Evolutionary conservation across 2,888 invertebrate species (phyloP), one percentile per base, ranked within the genome.

Genomic region (Nematopogon swammerdamellus): DNA sequence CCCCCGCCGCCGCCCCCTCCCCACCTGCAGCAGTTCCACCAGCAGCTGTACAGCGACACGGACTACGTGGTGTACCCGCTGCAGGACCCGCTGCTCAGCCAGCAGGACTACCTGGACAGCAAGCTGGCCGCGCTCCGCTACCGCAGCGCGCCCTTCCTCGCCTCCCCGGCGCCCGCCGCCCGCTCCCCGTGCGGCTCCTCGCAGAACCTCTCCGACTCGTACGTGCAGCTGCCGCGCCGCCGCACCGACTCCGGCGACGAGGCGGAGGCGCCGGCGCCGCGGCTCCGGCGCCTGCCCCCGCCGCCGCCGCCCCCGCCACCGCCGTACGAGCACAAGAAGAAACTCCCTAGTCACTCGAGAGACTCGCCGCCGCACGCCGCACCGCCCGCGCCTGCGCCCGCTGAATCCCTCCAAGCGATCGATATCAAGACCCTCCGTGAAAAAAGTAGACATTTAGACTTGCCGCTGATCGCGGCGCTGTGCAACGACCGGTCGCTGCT

Each of bases 31-130:
- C 88, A 92, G 61, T 95, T 92, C 61, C 91, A 92, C 59, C 92
- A 92, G 62, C 94, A 94, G 63, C 81, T 95, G 50, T 92, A 92
- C 60, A 94, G 94, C 53, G 94, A 95, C 62, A 92, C 92, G 2
- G 94, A 95, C 69, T 95, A 92, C 62, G 94, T 95, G 6, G 92
- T 94, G 65, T 95, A 93, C 63, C 94, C 94, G 0, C 69, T 93
- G 53, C 93, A 93, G 70, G 94, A 95, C 69, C 93, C 94, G 10
- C 88, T 91, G 0, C 84, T 94, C 45, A 93, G 93, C 55, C 92
- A 92, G 63, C 94, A 94, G 67, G 94, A 95, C 65, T 95, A 95
- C 70, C 82, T 92, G 57, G 94, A 95, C 62, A 91, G 92, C 48
- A 94, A 94, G 65, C 85, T 92, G 60, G 87, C 91, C 1, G 86